Conservation (phyloP, 2,113 vertebrate species). For the Catharus bicknelli region DNA sequence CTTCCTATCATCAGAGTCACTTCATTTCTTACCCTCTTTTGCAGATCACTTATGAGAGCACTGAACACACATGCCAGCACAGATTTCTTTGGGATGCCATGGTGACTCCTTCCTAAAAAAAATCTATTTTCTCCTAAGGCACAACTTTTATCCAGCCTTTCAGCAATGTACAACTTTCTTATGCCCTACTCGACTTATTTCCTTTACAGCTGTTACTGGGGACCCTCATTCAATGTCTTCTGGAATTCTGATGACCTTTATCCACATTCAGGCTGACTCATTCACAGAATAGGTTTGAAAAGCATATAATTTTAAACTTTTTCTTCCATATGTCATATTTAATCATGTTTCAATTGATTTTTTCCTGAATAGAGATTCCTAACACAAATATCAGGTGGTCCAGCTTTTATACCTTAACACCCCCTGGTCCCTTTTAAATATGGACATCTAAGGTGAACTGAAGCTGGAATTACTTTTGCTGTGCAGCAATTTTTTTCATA, state of each 20-base stretch:
- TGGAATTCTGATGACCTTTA: background rate
- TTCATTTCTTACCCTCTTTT: background rate
- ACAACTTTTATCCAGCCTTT: background rate
- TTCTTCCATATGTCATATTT: background rate
- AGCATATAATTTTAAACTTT: background rate
- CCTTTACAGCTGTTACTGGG: background rate
- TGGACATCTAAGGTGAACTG: background rate
- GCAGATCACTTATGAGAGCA: background rate
- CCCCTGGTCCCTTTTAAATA: background rate
- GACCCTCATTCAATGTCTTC: background rate
- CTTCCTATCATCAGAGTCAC: background rate
- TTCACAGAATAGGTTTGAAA: background rate
- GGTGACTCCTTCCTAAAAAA: background rate
- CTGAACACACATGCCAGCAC: background rate
- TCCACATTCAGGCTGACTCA: background rate
- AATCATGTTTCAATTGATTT: background rate
- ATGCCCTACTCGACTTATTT: background rate
- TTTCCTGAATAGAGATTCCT: background rate
- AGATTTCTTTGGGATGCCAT: background rate
- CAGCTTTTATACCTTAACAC: background rate
- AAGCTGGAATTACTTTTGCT: background rate
- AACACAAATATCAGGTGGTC: background rate
- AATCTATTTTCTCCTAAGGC: background rate
- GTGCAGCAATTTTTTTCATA: background rate
- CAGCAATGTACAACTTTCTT: background rate